Conservation (phyloP, 2,113 vertebrate species). For the Cyprinodon tularosa region DNA sequence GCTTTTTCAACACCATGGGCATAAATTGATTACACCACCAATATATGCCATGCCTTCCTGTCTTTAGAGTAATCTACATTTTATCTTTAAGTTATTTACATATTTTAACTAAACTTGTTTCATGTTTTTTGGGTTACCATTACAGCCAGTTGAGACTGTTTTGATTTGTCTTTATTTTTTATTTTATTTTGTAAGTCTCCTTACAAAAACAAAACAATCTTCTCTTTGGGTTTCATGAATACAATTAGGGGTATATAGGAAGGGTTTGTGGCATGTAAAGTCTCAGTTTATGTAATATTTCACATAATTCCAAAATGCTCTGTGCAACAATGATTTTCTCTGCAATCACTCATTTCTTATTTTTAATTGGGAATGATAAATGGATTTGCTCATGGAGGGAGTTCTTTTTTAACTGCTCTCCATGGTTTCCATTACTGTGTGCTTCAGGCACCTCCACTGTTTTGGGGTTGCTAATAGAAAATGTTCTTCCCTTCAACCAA, state of each 20-base stretch:
- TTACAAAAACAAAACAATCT: no score
- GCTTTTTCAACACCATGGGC: neutral
- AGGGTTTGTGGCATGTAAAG: no score
- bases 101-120: neutral
- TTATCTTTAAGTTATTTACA: neutral
- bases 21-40: neutral
- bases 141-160: no score
- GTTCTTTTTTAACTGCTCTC: constrained; percentile 5
- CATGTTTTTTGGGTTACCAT: neutral
- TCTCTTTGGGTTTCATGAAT: no score
- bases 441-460: neutral
- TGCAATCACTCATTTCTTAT: neutral
- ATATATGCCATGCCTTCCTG: neutral
- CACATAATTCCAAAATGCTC: no score
- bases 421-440: neutral
- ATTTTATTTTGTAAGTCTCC: neutral
- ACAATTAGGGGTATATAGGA: no score
- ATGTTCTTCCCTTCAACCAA: neutral
- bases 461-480: neutral
- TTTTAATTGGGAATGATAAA: neutral
- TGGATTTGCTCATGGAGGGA: neutral
- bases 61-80: neutral
- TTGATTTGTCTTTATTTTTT: neutral
- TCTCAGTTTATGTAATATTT: no score
- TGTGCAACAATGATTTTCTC: neutral